Evolutionary conservation across 2,797 vertebrate species (phyloP), one percentile per base, ranked within the genome.

Genomic region (Danio aesculapii): DNA sequence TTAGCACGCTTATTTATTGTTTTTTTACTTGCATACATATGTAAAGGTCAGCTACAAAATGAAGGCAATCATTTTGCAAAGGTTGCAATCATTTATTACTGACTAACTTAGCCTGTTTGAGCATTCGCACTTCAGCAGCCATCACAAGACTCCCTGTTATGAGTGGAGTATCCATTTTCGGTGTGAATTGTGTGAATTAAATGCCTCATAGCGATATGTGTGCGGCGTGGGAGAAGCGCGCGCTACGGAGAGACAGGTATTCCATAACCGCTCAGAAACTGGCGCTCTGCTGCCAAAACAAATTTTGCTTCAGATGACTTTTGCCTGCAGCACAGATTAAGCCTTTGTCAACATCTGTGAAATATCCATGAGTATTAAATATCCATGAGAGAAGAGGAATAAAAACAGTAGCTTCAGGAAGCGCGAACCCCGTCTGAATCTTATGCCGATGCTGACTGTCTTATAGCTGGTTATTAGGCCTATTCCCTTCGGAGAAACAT

Each of bases 401-500:
- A 70, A 53, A 52, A 77, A 81, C 72, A 72, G 43, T 71, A 59
- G 61, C n/a, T 52, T 75, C 39, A 41, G 41, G 21, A 64, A 66
- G 62, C 12, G 11, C n/a, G 46, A 79, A 71, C 58, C 16, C 44
- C 19, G 76, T 11, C 44, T 69, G 59, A 63, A 63, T 50, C 64
- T n/a, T 78, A n/a, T 14, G 1, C 19, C 70, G 16, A 62, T 55
- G 53, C 43, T 8, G 50, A 49, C 59, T 64, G 44, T 78, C 70
- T 72, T 80, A 85, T 78, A 64, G 68, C 53, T 52, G 63, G 64
- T 83, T 82, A 84, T 63, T 80, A 75, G 77, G 63, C 83, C 14
- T 11, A 78, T 77, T 77, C 82, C 79, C 83, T 64, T 30, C 8
- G 47, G 84, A 82, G 61, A 79, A 74, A 69, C 70, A 75, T 72